These are phyloP conservation scores for Taphrorychus bicolor DNA, from an alignment of 2,888 invertebrate species.

Conservation along the genomic window DNA sequence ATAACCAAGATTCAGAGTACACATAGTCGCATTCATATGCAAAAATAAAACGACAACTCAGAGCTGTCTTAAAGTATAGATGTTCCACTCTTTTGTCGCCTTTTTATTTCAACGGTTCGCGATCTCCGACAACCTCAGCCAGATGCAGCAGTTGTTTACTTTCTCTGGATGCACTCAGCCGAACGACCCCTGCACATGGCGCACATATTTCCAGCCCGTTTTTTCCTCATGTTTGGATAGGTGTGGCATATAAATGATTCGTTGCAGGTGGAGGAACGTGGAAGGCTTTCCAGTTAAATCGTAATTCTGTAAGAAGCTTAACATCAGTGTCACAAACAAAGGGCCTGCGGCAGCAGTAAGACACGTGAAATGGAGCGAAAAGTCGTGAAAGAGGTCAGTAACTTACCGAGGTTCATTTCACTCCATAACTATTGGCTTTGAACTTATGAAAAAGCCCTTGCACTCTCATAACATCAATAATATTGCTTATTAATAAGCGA, in stretches of 20 bases:
- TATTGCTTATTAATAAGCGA: not conserved
- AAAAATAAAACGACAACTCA: too few species aligned
- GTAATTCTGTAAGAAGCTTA: not conserved
- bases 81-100: not conserved
- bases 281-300: not conserved
- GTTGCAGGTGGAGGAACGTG: constrained; percentile 6
- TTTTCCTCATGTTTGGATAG: constrained; percentile 17
- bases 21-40: too few species aligned
- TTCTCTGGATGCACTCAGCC: constrained; percentile 16
- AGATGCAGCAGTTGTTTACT: constrained; percentile 28
- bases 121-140: constrained; percentile 16
- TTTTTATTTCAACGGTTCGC: constrained; percentile 23
- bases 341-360: too few species aligned
- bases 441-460: not conserved
- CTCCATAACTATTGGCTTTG: not conserved
- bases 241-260: constrained; percentile 14
- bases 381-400: not conserved
- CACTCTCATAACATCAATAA: not conserved
- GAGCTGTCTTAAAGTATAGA: too few species aligned
- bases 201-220: constrained; percentile 15
- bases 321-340: not conserved
- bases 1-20: too few species aligned
- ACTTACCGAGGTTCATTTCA: not conserved
- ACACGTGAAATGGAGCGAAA: not conserved
- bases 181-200: constrained; percentile 20